Evolutionary conservation across 2,888 invertebrate species (phyloP).

Genomic region (Onthophagus sagittarius): DNA sequence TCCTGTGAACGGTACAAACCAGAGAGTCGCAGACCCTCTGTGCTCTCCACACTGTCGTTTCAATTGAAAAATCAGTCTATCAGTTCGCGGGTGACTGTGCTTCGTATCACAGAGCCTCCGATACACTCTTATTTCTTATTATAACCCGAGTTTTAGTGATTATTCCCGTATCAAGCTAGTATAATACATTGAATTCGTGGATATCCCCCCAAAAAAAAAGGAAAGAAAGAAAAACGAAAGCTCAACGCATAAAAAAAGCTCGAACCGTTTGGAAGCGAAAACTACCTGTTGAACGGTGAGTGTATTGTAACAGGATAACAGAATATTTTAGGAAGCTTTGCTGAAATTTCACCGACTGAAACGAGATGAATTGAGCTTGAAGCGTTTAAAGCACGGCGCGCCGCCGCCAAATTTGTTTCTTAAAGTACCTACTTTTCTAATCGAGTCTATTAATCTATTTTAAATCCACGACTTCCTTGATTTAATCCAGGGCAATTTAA

Average conservation of each 20-base stretch:
- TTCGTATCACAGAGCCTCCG: conserved; percentile 16
- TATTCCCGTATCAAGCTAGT: background rate
- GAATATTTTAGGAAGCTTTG: background rate
- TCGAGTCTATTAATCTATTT: background rate
- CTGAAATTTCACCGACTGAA: background rate
- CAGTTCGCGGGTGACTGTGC: conserved; percentile 32
- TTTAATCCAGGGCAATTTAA: background rate
- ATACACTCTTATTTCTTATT: conserved; percentile 21
- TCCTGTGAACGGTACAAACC: conserved; percentile 24
- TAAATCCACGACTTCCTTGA: background rate
- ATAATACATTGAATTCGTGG: no score
- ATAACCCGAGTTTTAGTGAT: conserved; percentile 18
- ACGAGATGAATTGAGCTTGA: no score
- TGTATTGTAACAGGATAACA: conserved; percentile 6
- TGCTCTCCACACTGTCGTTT: conserved; percentile 21
- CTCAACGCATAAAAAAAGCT: background rate
- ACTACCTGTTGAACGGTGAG: conserved; percentile 30
- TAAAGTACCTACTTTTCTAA: background rate
- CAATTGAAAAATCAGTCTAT: conserved; percentile 30
- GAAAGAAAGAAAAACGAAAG: background rate
- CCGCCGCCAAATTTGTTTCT: background rate
- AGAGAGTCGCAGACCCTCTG: conserved; percentile 29
- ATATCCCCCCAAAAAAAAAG: no score
- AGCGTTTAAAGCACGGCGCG: background rate
- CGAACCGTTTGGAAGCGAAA: conserved; percentile 13